Percentiles rank a stretch among this genome's conserved stretches.
These are phyloP conservation scores for Liparis tanakae DNA, from an alignment of 2,797 vertebrate genomes.

Conservation along the genomic window DNA sequence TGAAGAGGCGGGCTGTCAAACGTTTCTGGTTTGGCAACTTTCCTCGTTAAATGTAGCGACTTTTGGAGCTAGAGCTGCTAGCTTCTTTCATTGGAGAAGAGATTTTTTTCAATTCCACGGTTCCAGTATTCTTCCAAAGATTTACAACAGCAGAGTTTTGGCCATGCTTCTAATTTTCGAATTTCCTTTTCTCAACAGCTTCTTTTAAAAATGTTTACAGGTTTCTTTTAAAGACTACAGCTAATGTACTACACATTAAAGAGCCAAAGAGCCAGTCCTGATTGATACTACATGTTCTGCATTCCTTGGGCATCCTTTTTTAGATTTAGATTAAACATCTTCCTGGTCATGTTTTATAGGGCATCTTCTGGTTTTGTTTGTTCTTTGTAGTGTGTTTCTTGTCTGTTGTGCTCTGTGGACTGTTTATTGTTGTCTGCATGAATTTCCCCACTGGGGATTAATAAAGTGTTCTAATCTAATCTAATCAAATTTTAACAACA, in stretches of 20 bases:
- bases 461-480: no score
- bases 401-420: no score
- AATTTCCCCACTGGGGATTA: no score
- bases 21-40: neutral
- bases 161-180: constrained; percentile 23
- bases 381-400: no score
- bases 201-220: neutral
- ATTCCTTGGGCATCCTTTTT: neutral
- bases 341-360: no score
- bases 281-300: constrained; percentile 3
- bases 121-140: neutral
- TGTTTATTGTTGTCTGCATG: no score
- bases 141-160: neutral
- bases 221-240: constrained; percentile 4
- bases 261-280: neutral
- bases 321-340: no score
- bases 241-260: neutral
- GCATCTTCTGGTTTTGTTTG: no score
- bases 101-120: neutral
- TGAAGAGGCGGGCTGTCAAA: neutral
- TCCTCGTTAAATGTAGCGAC: neutral
- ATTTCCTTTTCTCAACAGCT: neutral
- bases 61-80: neutral
- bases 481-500: no score
- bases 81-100: neutral